A percentile compares a stretch with the other conserved stretches of the same genome.
phyloP scores from a whole-genome alignment of 2,113 vertebrate genomes.

The Pipa parva region DNA sequence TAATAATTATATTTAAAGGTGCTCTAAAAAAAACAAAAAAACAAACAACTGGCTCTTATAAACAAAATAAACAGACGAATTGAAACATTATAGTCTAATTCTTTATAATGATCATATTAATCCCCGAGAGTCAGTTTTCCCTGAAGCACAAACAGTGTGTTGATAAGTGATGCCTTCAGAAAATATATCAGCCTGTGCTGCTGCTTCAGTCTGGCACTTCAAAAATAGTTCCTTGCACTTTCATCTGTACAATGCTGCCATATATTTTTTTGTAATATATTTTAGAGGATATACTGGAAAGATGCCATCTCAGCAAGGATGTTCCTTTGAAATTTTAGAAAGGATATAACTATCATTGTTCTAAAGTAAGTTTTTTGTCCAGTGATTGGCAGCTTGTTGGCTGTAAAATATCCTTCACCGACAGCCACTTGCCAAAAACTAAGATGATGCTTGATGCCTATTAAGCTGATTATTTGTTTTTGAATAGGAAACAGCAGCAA shows the following conservation, averaged over 20 bases:
- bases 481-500: slow-evolving; percentile 10
- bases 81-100: no score
- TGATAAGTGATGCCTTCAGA: slow-evolving; percentile 20
- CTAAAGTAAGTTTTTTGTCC: slow-evolving; percentile 3
- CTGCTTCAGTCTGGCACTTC: neutral
- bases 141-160: neutral
- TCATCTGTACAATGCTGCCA: neutral
- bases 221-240: neutral
- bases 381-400: neutral
- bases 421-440: slow-evolving; percentile 27
- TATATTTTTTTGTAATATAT: neutral
- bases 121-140: slow-evolving; percentile 1
- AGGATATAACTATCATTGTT: slow-evolving; percentile 16
- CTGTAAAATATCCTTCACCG: neutral
- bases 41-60: neutral
- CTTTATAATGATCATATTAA: slow-evolving; percentile 22
- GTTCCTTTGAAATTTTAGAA: neutral
- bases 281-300: slow-evolving; percentile 29
- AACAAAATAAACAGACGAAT: slow-evolving; percentile 10
- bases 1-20: no score
- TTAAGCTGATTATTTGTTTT: neutral
- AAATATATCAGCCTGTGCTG: neutral
- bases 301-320: neutral
- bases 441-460: neutral
- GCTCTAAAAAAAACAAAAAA: no score